Evolutionary conservation across 1,140 invertebrate species (phyloP), one percentile per base, ranked within the genome.

Genomic region (Berghia stephanieae): DNA sequence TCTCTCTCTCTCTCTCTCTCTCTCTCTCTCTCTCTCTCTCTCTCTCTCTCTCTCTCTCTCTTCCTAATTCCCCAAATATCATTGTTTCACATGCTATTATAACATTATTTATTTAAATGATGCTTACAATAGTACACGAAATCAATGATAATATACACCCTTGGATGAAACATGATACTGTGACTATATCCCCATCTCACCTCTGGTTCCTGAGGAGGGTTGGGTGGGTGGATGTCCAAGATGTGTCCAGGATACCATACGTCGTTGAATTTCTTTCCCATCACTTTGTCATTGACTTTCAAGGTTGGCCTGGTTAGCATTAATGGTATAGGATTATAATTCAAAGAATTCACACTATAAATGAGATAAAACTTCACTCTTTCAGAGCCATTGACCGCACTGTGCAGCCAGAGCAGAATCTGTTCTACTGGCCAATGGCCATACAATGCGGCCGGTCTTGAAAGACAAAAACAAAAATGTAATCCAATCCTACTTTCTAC

Each of bases 181-280:
- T n/a, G n/a, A n/a, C n/a, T n/a, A n/a, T n/a, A n/a, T n/a, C n/a
- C n/a, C n/a, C n/a, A n/a, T n/a, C 70, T 74, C 69, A 83, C 85
- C 76, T 83, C 78, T 36, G 42, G 34, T 1, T 79, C 34, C 44
- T 73, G 75, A 55, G 31, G 55, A 18, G 77, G 24, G 71, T 69
- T 76, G 10, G 78, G 49, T 52, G 71, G 66, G 34, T 78, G 38
- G 2, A 87, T 77, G 27, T 85, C 83, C 24, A 75, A 69, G 21
- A 87, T 75, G 21, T 77, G 79, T 24, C 83, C 86, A 63, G 75
- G 78, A 78, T 87, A 85, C 86, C 86, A 87, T 10, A 87, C 82
- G 63, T 87, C 86, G 80, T 85, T 84, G 34, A 76, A 74, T 55
- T 85, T 84, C 44, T 83, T 83, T 3, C 75, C 83, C 27, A 85